Evolutionary conservation across 2,113 vertebrate species (phyloP).

Genomic region (Bombycilla garrulus): DNA sequence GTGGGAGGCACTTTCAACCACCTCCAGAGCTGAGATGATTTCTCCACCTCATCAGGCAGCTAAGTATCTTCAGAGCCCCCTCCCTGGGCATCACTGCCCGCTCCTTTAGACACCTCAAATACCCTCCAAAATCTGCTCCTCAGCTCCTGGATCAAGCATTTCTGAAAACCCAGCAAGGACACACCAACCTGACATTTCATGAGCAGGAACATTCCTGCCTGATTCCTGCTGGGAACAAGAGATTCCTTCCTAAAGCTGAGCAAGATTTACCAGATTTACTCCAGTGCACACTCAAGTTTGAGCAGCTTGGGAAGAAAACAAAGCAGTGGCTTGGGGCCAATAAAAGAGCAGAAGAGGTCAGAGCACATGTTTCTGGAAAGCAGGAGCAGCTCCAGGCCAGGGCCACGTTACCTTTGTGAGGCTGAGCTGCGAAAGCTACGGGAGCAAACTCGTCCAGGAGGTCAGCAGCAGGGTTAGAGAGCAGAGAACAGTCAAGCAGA

Average conservation of each 20-base stretch:
- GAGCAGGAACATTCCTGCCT: neutral
- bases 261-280: neutral
- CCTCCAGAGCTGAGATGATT: neutral
- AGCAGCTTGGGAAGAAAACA: neutral
- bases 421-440: slow-evolving; percentile 80
- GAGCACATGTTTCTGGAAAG: neutral
- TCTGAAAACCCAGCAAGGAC: neutral
- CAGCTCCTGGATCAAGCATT: neutral
- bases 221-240: neutral
- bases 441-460: slow-evolving; percentile 92
- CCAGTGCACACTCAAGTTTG: neutral
- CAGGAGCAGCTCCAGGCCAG: fast-evolving
- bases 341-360: neutral
- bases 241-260: neutral
- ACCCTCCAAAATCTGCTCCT: neutral
- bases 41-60: neutral
- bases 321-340: neutral
- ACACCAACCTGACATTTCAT: fast-evolving
- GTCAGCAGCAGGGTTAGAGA: slow-evolving; percentile 85
- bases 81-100: neutral
- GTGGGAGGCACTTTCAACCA: neutral
- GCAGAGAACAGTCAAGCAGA: slow-evolving; percentile 89
- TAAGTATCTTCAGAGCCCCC: neutral
- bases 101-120: neutral
- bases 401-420: slow-evolving; percentile 84